Evolutionary conservation across 2,888 invertebrate species (phyloP).

Genomic region (Brachypalpus laphriformis): DNA sequence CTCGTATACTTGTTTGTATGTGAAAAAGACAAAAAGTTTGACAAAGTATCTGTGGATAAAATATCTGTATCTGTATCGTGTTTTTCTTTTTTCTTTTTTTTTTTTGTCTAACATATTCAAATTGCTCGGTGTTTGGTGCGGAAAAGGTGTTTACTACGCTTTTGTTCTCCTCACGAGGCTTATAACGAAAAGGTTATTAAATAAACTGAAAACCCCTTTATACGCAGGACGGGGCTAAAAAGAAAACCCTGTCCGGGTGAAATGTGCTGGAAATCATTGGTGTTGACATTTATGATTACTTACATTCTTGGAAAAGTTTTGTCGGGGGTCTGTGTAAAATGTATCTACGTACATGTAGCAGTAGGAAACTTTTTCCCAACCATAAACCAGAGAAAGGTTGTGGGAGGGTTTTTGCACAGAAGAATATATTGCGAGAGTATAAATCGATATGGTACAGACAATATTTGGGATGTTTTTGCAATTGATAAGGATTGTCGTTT

Average conservation of each 20-base stretch:
- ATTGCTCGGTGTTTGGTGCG: slow-evolving; percentile 4
- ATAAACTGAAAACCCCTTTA: neutral
- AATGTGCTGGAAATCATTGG: slow-evolving; percentile 36
- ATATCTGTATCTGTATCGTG: slow-evolving; percentile 15
- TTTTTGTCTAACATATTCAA: slow-evolving; percentile 3
- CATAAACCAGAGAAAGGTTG: neutral
- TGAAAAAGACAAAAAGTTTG: neutral
- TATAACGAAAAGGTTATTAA: slow-evolving; percentile 3
- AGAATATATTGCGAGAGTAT: neutral
- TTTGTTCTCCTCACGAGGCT: neutral
- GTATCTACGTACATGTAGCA: neutral
- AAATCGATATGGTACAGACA: slow-evolving; percentile 20
- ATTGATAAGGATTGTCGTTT: slow-evolving; percentile 18
- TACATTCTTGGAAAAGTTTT: slow-evolving; percentile 13
- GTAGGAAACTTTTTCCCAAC: neutral
- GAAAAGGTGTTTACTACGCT: slow-evolving; percentile 27
- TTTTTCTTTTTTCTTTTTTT: neutral
- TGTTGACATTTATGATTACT: slow-evolving; percentile 47
- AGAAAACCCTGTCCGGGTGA: neutral
- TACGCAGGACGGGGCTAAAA: neutral
- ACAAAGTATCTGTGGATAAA: slow-evolving; percentile 15
- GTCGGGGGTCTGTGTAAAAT: neutral
- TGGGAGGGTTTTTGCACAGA: neutral
- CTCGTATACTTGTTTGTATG: slow-evolving; percentile 5
- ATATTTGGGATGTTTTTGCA: slow-evolving; percentile 1